A percentile compares a stretch with the other conserved stretches of the same genome.
These are phyloP conservation scores for Capromys pilorides DNA, from an alignment of 2,797 vertebrate genomes.

Conservation along the genomic window DNA sequence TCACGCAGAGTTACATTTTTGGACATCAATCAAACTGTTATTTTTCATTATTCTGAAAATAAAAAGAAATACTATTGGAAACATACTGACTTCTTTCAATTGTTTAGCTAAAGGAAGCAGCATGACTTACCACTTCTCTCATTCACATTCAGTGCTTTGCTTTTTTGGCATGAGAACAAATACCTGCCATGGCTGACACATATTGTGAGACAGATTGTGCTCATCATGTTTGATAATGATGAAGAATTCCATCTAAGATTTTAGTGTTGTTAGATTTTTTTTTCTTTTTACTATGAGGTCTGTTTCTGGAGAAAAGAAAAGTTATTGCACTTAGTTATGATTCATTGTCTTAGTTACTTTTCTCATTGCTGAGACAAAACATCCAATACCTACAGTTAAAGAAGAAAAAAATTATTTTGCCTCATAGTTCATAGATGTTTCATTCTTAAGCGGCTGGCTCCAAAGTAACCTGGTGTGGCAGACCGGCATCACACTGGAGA, in stretches of 20 bases:
- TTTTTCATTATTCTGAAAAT: constrained; percentile 62
- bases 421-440: not conserved
- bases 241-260: not conserved
- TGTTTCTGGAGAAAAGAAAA: constrained; percentile 70
- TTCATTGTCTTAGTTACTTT: not conserved
- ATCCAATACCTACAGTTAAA: not conserved
- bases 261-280: not conserved
- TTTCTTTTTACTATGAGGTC: not conserved
- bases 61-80: not conserved
- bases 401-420: not conserved
- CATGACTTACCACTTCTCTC: not conserved
- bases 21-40: not conserved
- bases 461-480: not conserved
- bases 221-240: not conserved
- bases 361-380: not conserved
- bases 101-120: constrained; percentile 19
- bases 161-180: constrained; percentile 49
- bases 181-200: not conserved
- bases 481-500: not conserved
- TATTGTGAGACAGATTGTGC: constrained; percentile 1
- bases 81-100: constrained; percentile 11
- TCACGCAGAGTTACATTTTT: not conserved
- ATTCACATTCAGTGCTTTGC: not conserved
- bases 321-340: constrained; percentile 50
- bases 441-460: not conserved